These are phyloP conservation scores for Enteromius paludinosus DNA, from an alignment of 2,797 vertebrate genomes.

Conservation along the genomic window DNA sequence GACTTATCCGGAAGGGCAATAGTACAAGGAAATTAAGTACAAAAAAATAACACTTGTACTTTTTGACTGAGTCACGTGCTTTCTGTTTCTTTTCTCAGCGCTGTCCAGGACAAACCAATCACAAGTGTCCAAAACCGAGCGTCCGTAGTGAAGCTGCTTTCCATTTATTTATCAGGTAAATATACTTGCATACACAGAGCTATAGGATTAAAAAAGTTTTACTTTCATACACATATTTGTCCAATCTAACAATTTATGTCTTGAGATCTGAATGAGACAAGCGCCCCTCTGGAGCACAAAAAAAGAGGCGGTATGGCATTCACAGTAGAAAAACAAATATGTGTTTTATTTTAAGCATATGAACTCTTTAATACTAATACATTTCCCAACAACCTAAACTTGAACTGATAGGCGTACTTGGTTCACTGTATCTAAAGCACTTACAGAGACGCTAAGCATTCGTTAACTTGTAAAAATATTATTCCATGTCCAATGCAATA, in stretches of 20 bases:
- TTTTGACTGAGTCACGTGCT: not conserved
- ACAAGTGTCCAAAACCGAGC: not conserved
- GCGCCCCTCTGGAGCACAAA: not conserved
- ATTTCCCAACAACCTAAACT: conserved; percentile 17
- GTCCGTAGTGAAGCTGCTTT: not conserved
- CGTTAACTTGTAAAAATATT: conserved; percentile 25
- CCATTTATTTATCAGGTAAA: too few relatives aligned
- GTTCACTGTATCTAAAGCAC: not conserved
- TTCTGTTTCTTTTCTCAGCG: not conserved
- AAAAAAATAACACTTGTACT: too few relatives aligned
- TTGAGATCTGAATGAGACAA: not conserved
- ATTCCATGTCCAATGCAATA: conserved; percentile 6
- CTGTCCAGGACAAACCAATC: not conserved
- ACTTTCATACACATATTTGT: not conserved
- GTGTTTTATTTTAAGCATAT: conserved; percentile 64
- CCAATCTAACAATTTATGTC: not conserved
- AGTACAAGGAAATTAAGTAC: not conserved
- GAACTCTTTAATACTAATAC: conserved; percentile 49
- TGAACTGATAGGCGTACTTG: conserved; percentile 2
- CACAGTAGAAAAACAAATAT: conserved; percentile 79
- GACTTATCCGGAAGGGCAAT: not conserved
- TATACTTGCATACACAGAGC: not conserved
- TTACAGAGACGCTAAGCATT: conserved; percentile 11
- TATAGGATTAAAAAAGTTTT: not conserved
- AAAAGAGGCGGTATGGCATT: conserved; percentile 58